phyloP scores from a whole-genome alignment of 2,797 vertebrate species.

The Acrocephalus scirpaceus region DNA sequence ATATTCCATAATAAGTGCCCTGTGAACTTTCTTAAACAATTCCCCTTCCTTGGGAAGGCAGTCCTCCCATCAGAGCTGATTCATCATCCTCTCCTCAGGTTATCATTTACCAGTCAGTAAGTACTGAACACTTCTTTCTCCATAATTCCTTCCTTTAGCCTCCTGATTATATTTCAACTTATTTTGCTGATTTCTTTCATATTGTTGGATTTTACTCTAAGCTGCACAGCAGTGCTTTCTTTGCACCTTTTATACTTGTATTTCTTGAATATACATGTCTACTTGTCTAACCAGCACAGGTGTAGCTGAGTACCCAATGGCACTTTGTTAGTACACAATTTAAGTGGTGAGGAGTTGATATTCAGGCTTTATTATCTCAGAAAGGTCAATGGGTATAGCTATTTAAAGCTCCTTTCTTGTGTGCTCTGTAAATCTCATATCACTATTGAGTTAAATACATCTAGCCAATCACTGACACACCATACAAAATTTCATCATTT shows the following conservation, averaged over 20 bases:
- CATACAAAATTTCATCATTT: slow-evolving; percentile 30
- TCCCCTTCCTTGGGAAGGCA: background rate
- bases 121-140: background rate
- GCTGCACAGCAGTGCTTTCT: background rate
- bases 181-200: background rate
- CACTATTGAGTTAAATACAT: slow-evolving; percentile 20
- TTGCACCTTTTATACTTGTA: background rate
- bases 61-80: background rate
- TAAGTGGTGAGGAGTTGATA: slow-evolving; percentile 14
- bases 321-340: background rate
- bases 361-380: slow-evolving; percentile 7
- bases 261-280: background rate
- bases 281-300: background rate
- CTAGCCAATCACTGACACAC: slow-evolving; percentile 18
- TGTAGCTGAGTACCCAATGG: background rate
- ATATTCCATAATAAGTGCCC: background rate
- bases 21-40: background rate
- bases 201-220: background rate
- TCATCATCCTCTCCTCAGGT: background rate
- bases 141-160: background rate
- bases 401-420: slow-evolving; percentile 34
- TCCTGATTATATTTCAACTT: background rate
- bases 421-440: slow-evolving; percentile 39
- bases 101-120: background rate
- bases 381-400: slow-evolving; percentile 51